phyloP scores from a whole-genome alignment of 2,797 vertebrate species.

The Semotilus atromaculatus region DNA sequence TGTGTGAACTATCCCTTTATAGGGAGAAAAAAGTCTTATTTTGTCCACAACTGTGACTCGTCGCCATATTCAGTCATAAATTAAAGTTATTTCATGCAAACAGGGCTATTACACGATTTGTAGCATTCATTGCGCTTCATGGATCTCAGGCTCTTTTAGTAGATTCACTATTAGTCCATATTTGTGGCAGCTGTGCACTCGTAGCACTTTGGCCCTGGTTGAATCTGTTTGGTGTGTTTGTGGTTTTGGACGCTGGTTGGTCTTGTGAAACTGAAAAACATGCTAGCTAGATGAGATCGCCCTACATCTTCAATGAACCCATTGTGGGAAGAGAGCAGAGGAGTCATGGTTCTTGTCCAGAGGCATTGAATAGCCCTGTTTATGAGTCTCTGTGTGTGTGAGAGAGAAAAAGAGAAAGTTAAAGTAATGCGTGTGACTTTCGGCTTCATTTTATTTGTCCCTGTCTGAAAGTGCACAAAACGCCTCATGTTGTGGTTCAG shows the following conservation, averaged over 20 bases:
- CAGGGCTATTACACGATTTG: neutral
- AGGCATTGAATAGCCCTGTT: constrained; percentile 8
- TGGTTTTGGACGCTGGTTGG: constrained; percentile 27
- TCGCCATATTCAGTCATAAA: neutral
- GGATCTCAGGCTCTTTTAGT: neutral
- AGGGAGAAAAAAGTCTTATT: neutral
- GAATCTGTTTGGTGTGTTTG: neutral
- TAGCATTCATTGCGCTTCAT: neutral
- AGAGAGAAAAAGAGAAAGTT: constrained; percentile 1
- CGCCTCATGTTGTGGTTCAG: neutral
- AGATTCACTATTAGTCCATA: neutral
- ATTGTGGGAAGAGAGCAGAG: constrained; percentile 54
- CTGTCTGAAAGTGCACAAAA: constrained; percentile 2
- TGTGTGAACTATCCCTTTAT: neutral
- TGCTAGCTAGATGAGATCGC: constrained; percentile 51
- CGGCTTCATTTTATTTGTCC: neutral
- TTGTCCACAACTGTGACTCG: neutral
- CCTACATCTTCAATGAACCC: constrained; percentile 58
- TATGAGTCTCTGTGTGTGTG: constrained; percentile 29
- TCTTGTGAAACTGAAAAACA: constrained; percentile 43
- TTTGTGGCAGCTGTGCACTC: constrained; percentile 8
- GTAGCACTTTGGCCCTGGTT: neutral
- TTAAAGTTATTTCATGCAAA: neutral
- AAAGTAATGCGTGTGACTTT: neutral
- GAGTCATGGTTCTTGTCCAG: constrained; percentile 29